Conservation (phyloP, 2,113 vertebrate genomes). For the Meriones unguiculatus region DNA sequence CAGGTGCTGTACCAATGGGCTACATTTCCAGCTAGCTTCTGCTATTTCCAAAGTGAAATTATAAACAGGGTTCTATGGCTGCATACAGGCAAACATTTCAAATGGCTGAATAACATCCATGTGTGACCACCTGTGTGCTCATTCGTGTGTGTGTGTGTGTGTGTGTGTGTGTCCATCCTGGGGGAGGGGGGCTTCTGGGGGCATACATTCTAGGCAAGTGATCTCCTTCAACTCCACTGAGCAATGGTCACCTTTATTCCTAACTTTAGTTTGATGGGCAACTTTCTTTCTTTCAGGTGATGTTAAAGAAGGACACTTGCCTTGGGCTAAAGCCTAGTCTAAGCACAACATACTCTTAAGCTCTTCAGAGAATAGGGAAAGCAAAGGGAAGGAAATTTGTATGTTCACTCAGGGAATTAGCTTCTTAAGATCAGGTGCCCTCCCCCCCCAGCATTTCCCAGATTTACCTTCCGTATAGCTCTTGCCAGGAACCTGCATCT, state of each 20-base stretch:
- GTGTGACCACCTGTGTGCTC: background rate
- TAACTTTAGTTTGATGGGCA: constrained; percentile 28
- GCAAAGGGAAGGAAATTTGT: background rate
- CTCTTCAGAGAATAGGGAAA: background rate
- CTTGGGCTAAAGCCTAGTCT: background rate
- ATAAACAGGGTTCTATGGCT: constrained; percentile 12
- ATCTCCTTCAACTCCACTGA: background rate
- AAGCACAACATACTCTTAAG: background rate
- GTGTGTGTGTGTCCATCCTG: background rate
- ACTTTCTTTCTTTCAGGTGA: background rate
- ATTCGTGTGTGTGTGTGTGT: background rate
- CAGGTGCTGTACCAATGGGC: background rate
- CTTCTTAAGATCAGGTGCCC: background rate
- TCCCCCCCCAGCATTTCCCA: background rate
- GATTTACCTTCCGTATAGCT: background rate
- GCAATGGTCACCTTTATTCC: constrained; percentile 17
- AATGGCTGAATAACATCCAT: background rate
- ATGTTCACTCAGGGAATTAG: background rate
- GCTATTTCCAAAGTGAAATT: background rate
- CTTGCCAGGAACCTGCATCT: constrained; percentile 39
- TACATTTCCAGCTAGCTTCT: background rate
- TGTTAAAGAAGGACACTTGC: background rate
- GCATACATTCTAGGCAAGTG: background rate
- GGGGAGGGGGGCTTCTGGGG: no score
- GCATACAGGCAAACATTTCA: background rate